These are phyloP conservation scores for Erpornis zantholeuca DNA, from an alignment of 2,113 vertebrate species.

Conservation along the genomic window DNA sequence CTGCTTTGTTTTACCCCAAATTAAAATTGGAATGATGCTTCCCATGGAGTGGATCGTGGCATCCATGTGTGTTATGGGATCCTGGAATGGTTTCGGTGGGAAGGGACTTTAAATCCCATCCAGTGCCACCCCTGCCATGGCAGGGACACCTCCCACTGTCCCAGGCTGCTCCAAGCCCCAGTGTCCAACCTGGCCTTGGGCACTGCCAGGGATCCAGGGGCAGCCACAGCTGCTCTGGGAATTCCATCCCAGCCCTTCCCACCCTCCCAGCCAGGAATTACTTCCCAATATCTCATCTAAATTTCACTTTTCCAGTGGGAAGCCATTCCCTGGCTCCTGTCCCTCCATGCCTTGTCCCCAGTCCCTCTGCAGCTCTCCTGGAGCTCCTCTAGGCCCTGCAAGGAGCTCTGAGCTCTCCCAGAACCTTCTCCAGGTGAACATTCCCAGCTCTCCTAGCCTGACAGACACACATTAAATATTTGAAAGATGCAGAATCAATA, in stretches of 20 bases:
- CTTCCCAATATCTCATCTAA: not conserved
- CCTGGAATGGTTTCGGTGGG: not conserved
- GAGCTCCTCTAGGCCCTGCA: not conserved
- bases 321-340: not conserved
- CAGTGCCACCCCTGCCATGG: not conserved
- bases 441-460: not conserved
- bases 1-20: not conserved
- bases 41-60: not conserved
- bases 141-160: not conserved
- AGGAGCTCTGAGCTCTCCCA: not conserved
- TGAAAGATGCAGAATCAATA: not conserved
- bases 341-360: not conserved
- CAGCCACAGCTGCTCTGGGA: not conserved
- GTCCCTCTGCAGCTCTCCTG: not conserved
- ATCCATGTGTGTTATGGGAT: not conserved
- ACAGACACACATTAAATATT: not conserved
- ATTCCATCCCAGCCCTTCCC: not conserved
- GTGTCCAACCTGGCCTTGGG: not conserved
- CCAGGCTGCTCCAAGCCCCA: not conserved
- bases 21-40: not conserved
- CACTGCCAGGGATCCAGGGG: not conserved
- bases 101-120: rapidly evolving
- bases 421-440: not conserved
- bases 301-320: not conserved
- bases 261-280: not conserved